Percentiles rank a stretch among this genome's conserved stretches.
These are phyloP conservation scores for Aphaenogaster floridana DNA, from an alignment of 1,140 invertebrate species.

Conservation along the genomic window DNA sequence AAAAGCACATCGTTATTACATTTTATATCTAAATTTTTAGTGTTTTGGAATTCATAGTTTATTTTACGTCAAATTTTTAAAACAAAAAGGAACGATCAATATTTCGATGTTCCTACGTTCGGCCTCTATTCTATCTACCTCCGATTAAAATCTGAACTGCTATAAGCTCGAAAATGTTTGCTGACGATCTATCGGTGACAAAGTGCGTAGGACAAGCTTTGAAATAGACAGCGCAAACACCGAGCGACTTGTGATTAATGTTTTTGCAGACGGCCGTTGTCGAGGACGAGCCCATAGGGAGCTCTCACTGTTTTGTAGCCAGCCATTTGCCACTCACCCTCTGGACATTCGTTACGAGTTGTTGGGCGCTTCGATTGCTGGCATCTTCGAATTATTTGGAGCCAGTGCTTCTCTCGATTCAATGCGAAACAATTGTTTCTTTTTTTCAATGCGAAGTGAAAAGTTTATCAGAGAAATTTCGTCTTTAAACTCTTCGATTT, in stretches of 20 bases:
- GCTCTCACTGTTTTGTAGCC: constrained; percentile 76
- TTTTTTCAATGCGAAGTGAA: neutral
- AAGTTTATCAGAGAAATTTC: neutral
- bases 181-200: constrained; percentile 70
- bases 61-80: neutral
- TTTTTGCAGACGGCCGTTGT: constrained; percentile 80
- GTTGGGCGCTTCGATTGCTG: constrained; percentile 31
- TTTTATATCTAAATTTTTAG: neutral
- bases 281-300: constrained; percentile 78
- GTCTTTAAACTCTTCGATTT: neutral
- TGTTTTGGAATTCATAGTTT: neutral
- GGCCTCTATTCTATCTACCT: neutral
- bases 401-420: neutral
- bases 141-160: constrained; percentile 16
- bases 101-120: neutral
- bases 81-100: neutral
- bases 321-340: constrained; percentile 75
- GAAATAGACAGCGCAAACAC: constrained; percentile 78
- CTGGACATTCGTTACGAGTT: constrained; percentile 46
- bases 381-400: constrained; percentile 26
- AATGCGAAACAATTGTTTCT: neutral
- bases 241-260: constrained; percentile 82
- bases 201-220: constrained; percentile 78
- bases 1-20: no score
- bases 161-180: constrained; percentile 37